Percentiles rank a stretch among this genome's conserved stretches.
These are phyloP conservation scores for Girardinus metallicus DNA, from an alignment of 2,797 vertebrate genomes.

Conservation along the genomic window DNA sequence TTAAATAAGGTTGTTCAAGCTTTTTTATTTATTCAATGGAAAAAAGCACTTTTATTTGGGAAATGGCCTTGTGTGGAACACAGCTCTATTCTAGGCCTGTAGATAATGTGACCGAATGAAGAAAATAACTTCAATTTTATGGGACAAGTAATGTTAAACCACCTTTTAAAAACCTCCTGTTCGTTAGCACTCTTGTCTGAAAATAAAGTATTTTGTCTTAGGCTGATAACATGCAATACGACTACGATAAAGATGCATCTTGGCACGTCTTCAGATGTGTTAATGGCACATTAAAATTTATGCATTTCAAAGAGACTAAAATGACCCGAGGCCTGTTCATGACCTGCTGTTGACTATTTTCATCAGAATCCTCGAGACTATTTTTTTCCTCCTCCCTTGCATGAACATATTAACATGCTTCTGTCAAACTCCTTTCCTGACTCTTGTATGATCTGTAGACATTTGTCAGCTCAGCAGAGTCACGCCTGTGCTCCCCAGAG, in stretches of 20 bases:
- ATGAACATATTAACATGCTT: constrained; percentile 7
- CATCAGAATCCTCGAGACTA: background rate
- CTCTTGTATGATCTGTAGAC: constrained; percentile 4
- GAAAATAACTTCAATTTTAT: background rate
- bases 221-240: constrained; percentile 3
- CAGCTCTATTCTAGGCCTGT: background rate
- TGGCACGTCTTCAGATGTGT: constrained; percentile 38
- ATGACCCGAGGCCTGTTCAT: background rate
- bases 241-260: constrained; percentile 21
- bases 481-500: constrained; percentile 1
- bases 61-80: background rate
- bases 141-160: background rate
- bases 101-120: background rate
- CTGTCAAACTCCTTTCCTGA: constrained; percentile 17
- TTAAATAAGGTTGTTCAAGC: background rate
- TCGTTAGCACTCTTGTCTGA: background rate
- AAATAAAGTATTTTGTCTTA: background rate
- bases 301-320: constrained; percentile 18
- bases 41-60: background rate
- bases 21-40: background rate
- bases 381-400: background rate
- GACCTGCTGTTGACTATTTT: constrained; percentile 30
- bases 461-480: constrained; percentile 2
- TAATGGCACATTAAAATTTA: constrained; percentile 25
- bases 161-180: background rate